A percentile compares a stretch with the other conserved stretches of the same genome.
These are phyloP conservation scores for Rhynchophorus ferrugineus DNA, from an alignment of 1,140 invertebrate species.

Conservation along the genomic window DNA sequence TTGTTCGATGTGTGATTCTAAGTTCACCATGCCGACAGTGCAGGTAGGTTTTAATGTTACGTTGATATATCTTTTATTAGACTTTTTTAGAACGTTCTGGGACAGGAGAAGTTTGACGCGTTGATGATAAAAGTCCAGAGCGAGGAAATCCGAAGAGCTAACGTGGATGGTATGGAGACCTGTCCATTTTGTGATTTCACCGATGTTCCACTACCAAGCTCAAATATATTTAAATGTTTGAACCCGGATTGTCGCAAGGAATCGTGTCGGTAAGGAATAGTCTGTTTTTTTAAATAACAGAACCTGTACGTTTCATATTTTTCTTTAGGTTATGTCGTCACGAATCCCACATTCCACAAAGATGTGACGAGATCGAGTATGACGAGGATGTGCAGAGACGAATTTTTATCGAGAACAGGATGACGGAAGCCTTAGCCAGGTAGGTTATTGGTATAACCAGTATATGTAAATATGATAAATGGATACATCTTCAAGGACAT, in stretches of 20 bases:
- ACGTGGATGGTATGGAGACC: constrained; percentile 51
- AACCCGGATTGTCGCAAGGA: constrained; percentile 60
- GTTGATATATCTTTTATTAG: constrained; percentile 23
- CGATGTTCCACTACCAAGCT: constrained; percentile 47
- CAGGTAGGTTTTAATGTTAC: constrained; percentile 31
- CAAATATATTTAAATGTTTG: constrained; percentile 56
- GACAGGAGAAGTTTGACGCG: constrained; percentile 45
- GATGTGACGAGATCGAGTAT: constrained; percentile 56
- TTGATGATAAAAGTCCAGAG: constrained; percentile 48
- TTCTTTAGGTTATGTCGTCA: constrained; percentile 46
- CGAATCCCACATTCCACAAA: constrained; percentile 55
- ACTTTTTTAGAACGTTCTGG: constrained; percentile 22
- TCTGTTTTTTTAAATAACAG: neutral
- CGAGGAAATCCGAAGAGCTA: constrained; percentile 52
- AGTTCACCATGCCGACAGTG: constrained; percentile 44
- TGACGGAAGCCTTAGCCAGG: constrained; percentile 57
- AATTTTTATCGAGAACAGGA: constrained; percentile 56
- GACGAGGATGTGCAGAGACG: constrained; percentile 48
- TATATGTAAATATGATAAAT: too few relatives aligned
- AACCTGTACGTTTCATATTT: neutral
- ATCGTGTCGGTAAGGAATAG: constrained; percentile 42
- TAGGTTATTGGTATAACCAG: constrained; percentile 21
- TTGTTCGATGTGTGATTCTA: constrained; percentile 37
- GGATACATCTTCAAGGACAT: too few relatives aligned
- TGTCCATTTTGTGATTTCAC: constrained; percentile 61